Evolutionary conservation across 1,140 invertebrate species (phyloP).

Genomic region (Maniola jurtina): DNA sequence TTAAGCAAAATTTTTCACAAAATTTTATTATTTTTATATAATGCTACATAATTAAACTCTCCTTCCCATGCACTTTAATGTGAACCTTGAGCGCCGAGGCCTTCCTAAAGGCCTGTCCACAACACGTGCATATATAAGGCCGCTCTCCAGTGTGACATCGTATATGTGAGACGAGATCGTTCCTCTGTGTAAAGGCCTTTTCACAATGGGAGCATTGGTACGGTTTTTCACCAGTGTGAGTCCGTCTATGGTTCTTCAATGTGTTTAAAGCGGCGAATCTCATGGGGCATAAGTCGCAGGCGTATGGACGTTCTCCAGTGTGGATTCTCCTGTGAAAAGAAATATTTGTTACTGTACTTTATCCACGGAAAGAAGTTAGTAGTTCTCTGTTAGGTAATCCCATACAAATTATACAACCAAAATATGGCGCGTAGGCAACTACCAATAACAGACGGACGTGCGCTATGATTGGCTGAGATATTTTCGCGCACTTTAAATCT

Average conservation of each 20-base stretch:
- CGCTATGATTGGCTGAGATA: too few species aligned
- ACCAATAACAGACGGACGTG: too few species aligned
- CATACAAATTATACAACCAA: too few species aligned
- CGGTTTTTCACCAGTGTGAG: slow-evolving; percentile 87
- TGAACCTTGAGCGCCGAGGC: slow-evolving; percentile 83
- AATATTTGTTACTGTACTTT: background rate
- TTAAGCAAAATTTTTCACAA: background rate
- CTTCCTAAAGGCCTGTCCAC: slow-evolving; percentile 87
- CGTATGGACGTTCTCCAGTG: slow-evolving; percentile 88
- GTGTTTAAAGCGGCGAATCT: slow-evolving; percentile 85
- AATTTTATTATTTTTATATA: background rate
- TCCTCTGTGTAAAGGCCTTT: slow-evolving; percentile 79
- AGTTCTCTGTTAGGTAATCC: too few species aligned
- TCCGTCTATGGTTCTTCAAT: slow-evolving; percentile 82
- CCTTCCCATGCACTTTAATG: slow-evolving; percentile 80
- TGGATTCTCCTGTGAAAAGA: slow-evolving; percentile 81
- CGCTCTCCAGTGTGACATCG: slow-evolving; percentile 89
- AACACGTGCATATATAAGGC: slow-evolving; percentile 90
- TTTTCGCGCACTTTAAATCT: too few species aligned
- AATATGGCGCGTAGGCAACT: too few species aligned
- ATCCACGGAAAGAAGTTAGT: too few species aligned
- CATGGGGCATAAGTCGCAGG: slow-evolving; percentile 91
- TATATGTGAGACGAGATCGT: slow-evolving; percentile 84
- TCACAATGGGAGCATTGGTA: slow-evolving; percentile 69
- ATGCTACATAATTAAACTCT: slow-evolving; percentile 19